Percentiles rank a stretch among this genome's conserved stretches.
Evolutionary conservation across 1,140 invertebrate species (phyloP).

Genomic region (Vanessa atalanta): DNA sequence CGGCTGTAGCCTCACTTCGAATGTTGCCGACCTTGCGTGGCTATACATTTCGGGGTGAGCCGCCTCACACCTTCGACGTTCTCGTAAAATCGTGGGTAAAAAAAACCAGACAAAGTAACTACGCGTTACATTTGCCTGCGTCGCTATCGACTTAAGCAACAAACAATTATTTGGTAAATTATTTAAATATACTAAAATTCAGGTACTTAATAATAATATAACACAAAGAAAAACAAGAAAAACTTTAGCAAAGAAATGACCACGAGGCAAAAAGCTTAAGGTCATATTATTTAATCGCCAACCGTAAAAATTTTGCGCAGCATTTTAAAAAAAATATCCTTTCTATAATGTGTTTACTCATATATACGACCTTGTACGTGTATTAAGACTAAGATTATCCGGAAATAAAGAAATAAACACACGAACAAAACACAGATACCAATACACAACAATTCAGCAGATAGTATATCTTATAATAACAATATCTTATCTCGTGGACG

Average conservation of each 20-base stretch:
- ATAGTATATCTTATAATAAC: conserved; percentile 10
- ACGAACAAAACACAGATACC: conserved; percentile 5
- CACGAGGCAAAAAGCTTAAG: conserved; percentile 6
- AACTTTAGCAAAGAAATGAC: background rate
- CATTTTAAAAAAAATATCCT: conserved; percentile 7
- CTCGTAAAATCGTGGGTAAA: conserved; percentile 21
- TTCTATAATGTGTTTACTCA: conserved; percentile 1
- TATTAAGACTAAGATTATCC: conserved; percentile 1
- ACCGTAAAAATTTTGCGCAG: conserved; percentile 9
- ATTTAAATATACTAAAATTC: background rate
- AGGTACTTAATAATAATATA: background rate
- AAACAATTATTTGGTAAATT: background rate
- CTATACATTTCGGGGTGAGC: conserved; percentile 66
- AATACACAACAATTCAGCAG: conserved; percentile 31
- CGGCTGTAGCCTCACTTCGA: conserved; percentile 45
- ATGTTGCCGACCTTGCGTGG: conserved; percentile 66
- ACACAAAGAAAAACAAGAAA: background rate
- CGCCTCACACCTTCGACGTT: conserved; percentile 31
- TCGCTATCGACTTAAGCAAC: conserved; percentile 11
- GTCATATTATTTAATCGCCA: conserved; percentile 6
- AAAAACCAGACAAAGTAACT: conserved; percentile 26
- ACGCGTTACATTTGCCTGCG: conserved; percentile 18
- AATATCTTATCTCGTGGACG: background rate
- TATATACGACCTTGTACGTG: background rate
- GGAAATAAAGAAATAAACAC: conserved; percentile 11